Evolutionary conservation across 2,888 invertebrate species (phyloP).

Genomic region (Rhodophaea formosa): DNA sequence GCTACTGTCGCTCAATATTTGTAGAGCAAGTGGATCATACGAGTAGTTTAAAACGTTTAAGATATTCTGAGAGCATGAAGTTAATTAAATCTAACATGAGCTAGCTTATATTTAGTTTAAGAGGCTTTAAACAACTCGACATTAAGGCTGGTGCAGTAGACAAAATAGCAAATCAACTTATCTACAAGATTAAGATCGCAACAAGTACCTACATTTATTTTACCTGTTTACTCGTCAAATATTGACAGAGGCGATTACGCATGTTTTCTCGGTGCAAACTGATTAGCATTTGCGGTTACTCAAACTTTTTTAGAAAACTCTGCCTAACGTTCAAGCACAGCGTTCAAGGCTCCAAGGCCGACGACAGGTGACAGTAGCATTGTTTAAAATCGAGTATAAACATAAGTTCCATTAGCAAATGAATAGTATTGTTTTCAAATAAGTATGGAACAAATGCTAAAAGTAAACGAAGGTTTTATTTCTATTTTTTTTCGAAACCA

Average conservation of each 20-base stretch:
- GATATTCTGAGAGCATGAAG: too few species aligned
- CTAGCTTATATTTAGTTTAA: too few species aligned
- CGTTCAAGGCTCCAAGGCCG: slow-evolving; percentile 1
- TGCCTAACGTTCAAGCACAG: background rate
- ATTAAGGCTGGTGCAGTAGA: too few species aligned
- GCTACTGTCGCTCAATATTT: background rate
- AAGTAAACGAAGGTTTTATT: too few species aligned
- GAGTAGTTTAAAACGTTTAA: background rate
- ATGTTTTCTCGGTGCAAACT: slow-evolving; percentile 7
- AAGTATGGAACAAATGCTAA: too few species aligned
- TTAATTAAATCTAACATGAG: too few species aligned
- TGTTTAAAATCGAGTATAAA: background rate
- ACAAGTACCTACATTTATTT: background rate
- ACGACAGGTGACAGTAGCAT: slow-evolving; percentile 10
- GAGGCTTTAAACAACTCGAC: too few species aligned
- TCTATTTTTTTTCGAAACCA: too few species aligned
- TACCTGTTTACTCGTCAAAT: background rate
- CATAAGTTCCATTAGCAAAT: background rate
- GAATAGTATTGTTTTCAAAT: too few species aligned
- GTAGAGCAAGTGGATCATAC: background rate
- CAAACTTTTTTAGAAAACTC: slow-evolving; percentile 6
- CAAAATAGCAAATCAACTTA: too few species aligned
- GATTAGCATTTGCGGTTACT: slow-evolving; percentile 13
- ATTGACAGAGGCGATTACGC: slow-evolving; percentile 3
- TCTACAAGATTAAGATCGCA: background rate